A percentile compares a stretch with the other conserved stretches of the same genome.
phyloP scores from a whole-genome alignment of 1,140 invertebrate genomes.

The Euglossa dilemma region DNA sequence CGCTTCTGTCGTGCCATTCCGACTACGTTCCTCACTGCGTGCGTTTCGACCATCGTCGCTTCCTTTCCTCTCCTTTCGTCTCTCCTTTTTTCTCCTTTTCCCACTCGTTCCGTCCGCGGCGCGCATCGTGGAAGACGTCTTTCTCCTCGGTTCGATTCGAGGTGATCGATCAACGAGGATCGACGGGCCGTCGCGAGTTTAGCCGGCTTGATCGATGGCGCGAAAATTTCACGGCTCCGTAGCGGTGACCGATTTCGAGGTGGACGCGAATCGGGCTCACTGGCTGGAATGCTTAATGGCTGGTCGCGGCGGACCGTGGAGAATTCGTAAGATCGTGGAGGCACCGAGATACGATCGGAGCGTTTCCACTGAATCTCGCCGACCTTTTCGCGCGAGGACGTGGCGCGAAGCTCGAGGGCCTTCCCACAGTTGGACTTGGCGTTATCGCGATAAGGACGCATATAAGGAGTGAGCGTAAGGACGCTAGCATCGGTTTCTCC shows the following conservation, averaged over 20 bases:
- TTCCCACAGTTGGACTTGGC: not conserved
- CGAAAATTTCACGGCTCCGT: not conserved
- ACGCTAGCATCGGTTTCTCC: too few relatives aligned
- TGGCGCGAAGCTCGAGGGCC: not conserved
- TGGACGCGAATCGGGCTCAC: not conserved
- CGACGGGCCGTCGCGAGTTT: constrained; percentile 6
- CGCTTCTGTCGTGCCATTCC: constrained; percentile 1
- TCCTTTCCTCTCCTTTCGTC: not conserved
- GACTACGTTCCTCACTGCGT: not conserved
- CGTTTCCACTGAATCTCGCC: not conserved
- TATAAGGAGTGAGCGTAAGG: not conserved
- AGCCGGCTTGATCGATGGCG: not conserved
- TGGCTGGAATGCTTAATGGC: constrained; percentile 2
- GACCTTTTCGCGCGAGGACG: not conserved
- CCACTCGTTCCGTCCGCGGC: not conserved
- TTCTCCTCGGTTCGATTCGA: too few relatives aligned
- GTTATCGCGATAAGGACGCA: not conserved
- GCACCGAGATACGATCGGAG: constrained; percentile 16
- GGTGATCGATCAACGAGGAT: not conserved
- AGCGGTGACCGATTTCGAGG: not conserved
- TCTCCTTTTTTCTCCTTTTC: not conserved
- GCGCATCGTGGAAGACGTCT: too few relatives aligned
- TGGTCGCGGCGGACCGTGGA: not conserved
- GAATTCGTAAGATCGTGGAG: constrained; percentile 11
- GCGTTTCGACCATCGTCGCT: not conserved